These are phyloP conservation scores for Xiphophorus hellerii DNA, from an alignment of 2,113 vertebrate genomes.

Conservation along the genomic window DNA sequence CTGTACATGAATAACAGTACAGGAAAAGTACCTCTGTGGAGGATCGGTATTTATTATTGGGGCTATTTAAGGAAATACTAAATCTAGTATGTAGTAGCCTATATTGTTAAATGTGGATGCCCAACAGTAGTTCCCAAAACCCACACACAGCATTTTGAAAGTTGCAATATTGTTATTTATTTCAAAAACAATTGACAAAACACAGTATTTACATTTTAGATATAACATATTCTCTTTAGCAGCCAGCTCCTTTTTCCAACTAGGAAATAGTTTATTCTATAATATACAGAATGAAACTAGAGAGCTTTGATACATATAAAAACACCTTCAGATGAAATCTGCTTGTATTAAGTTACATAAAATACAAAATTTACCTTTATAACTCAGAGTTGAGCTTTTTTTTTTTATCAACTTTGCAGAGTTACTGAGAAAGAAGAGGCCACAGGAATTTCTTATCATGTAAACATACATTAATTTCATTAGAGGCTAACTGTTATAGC, in stretches of 20 bases:
- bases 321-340: slow-evolving; percentile 20
- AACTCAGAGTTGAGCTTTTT: neutral
- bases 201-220: slow-evolving; percentile 34
- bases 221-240: slow-evolving; percentile 29
- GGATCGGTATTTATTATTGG: too few relatives aligned
- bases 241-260: slow-evolving; percentile 28
- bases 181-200: slow-evolving; percentile 26
- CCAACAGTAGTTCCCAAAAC: neutral
- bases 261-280: slow-evolving; percentile 18
- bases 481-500: neutral
- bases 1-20: too few relatives aligned
- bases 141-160: neutral
- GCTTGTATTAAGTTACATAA: slow-evolving; percentile 23
- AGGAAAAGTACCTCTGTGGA: too few relatives aligned
- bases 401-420: neutral
- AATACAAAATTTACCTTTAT: neutral
- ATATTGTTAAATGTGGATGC: too few relatives aligned
- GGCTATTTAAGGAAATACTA: too few relatives aligned
- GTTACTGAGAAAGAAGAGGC: slow-evolving; percentile 3
- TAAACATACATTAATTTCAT: neutral
- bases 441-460: slow-evolving; percentile 2
- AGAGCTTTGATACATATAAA: slow-evolving; percentile 30
- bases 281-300: slow-evolving; percentile 49
- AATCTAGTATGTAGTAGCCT: too few relatives aligned
- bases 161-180: slow-evolving; percentile 49